Conservation (phyloP, 37 sponge, comb jelly and placozoan species). For the Chondrosia reniformis region DNA sequence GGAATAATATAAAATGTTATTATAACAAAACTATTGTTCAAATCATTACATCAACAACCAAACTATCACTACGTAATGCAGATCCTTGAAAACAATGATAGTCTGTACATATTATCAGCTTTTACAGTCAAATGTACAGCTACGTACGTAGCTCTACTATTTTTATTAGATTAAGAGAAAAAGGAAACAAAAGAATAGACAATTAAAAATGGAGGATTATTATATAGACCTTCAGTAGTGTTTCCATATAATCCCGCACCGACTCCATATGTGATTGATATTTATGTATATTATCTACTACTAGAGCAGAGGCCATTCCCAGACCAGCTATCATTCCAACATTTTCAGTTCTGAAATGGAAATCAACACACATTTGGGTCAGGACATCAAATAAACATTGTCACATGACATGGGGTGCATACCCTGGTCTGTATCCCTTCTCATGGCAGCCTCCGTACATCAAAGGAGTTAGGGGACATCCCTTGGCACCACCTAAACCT, state of each 20-base stretch:
- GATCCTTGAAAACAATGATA: no score
- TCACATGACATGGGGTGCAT: not conserved
- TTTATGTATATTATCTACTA: constrained; percentile 31
- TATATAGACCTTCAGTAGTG: constrained; percentile 38
- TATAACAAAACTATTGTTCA: no score
- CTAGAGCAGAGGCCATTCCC: constrained; percentile 54
- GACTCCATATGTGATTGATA: constrained; percentile 44
- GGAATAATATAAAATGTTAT: not conserved
- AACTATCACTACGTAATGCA: no score
- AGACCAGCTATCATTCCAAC: constrained; percentile 92
- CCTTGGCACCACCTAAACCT: constrained; percentile 31
- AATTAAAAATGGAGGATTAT: no score
- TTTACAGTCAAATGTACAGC: no score
- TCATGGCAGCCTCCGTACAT: constrained; percentile 88
- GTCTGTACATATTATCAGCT: no score
- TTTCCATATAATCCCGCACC: constrained; percentile 62
- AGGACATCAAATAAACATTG: not conserved
- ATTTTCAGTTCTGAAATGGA: constrained; percentile 85
- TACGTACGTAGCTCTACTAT: no score
- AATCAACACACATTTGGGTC: not conserved
- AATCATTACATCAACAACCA: no score
- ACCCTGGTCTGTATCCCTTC: constrained; percentile 81
- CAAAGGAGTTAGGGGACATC: constrained; percentile 61
- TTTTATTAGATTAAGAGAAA: no score
- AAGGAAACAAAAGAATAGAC: no score